These are phyloP conservation scores for Vespertilio murinus DNA, from an alignment of 2,797 vertebrate genomes.

Conservation along the genomic window DNA sequence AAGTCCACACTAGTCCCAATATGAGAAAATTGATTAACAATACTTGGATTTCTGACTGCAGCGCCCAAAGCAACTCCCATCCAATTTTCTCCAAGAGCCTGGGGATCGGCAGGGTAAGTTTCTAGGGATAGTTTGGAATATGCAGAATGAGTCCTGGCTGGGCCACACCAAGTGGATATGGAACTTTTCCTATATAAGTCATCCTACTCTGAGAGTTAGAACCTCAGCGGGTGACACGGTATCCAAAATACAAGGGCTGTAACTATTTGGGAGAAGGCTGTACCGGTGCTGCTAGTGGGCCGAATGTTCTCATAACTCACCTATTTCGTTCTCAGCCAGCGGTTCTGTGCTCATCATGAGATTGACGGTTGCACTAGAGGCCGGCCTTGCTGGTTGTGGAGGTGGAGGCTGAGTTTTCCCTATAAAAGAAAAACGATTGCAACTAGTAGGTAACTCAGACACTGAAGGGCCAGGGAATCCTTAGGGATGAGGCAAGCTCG, in stretches of 20 bases:
- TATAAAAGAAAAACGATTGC: constrained; percentile 48
- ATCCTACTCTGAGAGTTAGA: not conserved
- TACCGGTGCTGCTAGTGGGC: rapidly evolving
- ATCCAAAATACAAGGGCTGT: too few relatives aligned
- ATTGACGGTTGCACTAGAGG: constrained; percentile 69
- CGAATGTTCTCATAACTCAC: constrained; percentile 82
- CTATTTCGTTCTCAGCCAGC: constrained; percentile 85
- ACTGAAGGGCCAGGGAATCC: too few relatives aligned
- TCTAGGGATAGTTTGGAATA: not conserved
- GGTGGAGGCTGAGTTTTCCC: constrained; percentile 64
- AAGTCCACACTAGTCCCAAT: not conserved
- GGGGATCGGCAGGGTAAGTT: not conserved
- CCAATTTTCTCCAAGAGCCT: not conserved
- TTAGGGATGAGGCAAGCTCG: not conserved
- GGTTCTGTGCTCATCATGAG: constrained; percentile 84
- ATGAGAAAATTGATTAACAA: not conserved
- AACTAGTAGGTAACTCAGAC: not conserved
- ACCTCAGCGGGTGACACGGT: not conserved
- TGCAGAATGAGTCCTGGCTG: rapidly evolving
- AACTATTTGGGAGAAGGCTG: too few relatives aligned
- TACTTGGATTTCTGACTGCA: rapidly evolving
- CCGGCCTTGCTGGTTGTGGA: constrained; percentile 27
- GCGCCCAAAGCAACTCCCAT: not conserved
- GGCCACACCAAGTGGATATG: rapidly evolving
- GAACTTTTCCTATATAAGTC: not conserved